phyloP scores from a whole-genome alignment of 2,113 vertebrate genomes.

The Felis catus region DNA sequence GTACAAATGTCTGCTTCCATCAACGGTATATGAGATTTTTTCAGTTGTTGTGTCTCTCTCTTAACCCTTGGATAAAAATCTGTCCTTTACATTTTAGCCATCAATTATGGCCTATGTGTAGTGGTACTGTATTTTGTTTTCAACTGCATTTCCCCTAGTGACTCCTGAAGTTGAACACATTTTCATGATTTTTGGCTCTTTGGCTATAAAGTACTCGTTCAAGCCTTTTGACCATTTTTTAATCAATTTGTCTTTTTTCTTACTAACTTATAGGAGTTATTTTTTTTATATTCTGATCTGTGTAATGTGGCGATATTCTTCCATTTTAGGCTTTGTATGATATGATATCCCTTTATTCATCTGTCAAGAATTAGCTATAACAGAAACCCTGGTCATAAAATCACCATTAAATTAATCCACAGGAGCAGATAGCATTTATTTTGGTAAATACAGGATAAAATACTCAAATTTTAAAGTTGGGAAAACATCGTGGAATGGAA shows the following conservation, averaged over 20 bases:
- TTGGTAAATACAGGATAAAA: not conserved
- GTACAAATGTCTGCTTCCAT: not conserved
- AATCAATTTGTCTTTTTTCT: not conserved
- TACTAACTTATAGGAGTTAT: not conserved
- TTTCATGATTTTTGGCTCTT: not conserved
- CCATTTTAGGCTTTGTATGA: not conserved
- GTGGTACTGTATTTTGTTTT: not conserved
- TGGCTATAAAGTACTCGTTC: not conserved
- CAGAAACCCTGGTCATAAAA: not conserved
- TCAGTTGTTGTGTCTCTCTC: not conserved
- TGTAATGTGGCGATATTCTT: not conserved
- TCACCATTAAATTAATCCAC: not conserved
- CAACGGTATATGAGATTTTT: not conserved
- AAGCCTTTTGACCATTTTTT: not conserved
- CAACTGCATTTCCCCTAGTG: not conserved
- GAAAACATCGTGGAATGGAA: not conserved
- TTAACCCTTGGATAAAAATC: not conserved
- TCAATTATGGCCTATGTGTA: accelerated
- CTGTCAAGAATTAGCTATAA: not conserved
- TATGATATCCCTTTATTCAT: not conserved
- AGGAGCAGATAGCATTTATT: not conserved
- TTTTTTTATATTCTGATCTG: not conserved
- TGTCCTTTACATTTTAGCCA: not conserved
- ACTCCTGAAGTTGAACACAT: not conserved
- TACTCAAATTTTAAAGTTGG: not conserved